Evolutionary conservation across 1,140 invertebrate species (phyloP), one percentile per base, ranked within the genome.

Genomic region (Drosophila hydei): DNA sequence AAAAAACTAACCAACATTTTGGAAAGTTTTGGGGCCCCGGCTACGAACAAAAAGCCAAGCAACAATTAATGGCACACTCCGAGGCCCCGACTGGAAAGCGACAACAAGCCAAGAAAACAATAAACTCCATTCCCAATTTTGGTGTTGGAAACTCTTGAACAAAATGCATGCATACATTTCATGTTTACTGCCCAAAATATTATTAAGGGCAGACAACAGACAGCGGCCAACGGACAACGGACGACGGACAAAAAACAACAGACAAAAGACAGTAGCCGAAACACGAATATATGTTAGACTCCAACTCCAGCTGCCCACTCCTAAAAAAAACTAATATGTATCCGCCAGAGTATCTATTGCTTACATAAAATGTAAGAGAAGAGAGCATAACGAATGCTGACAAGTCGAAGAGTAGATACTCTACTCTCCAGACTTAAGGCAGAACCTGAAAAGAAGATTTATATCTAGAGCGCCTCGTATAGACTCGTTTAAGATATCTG

Each of bases 61-160:
- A 81, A 73, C 79, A 84, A 84, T 84, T 84, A 84, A 84, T 84
- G 79, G 79, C 79, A 84, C 79, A 84, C 79, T 84, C 80, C 75
- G 60, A 76, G 27, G 33, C 38, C 18, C 9, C 12, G 43, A 33
- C 61, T 63, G 16, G 48, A 58, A 61, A 47, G 47, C 72, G 62
- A 75, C 21, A 62, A 79, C 73, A 75, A 42, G 54, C 38, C 21
- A 56, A 63, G 48, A 63, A 70, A 51, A 56, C 52, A 52, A 64
- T 64, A 64, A 63, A 63, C 40, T 14, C 65, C 45, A 63, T 18
- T 48, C 51, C 36, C 19, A 62, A 71, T 52, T 64, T 56, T 43
- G 27, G 64, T 6, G 61, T 65, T 58, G 33, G 42, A 69, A 73
- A 73, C 56, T 61, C 38, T 52, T 48, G n/a, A 71, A 48, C 59